Evolutionary conservation across 1,140 invertebrate genomes (phyloP), one percentile per base, ranked within the genome.

Genomic region (Trachymyrmex septentrionalis): DNA sequence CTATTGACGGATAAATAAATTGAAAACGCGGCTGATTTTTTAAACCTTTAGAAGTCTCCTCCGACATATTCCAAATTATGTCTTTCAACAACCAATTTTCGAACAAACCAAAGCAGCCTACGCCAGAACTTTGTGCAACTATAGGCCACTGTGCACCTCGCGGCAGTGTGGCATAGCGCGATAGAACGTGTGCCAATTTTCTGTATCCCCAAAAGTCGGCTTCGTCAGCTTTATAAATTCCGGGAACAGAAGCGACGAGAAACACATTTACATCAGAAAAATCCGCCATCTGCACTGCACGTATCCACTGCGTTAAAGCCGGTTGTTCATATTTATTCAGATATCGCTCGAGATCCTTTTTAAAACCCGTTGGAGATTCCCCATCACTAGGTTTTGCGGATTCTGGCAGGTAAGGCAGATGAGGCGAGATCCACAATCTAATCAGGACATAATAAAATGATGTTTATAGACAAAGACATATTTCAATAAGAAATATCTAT

Each of bases 71-170:
- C n/a, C 96, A 94, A 9, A 97, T 93, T 85, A 98, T 96, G 84
- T 97, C 96, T 44, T 96, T 95, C 14, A 30, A 30, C 3, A 98
- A 91, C 98, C 98, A 98, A 16, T 96, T 94, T n/a, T 96, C 96
- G 48, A 96, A 96, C 3, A 96, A 93, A 10, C 98, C 98, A 55
- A 99, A 96, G 53, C 97, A 97, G 6, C 99, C 99, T 82, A 99
- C 98, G 88, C 98, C 99, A 14, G 98, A 99, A 88, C 98, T 98
- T 95, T 99, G 99, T n/a, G 97, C 97, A 44, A 99, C 93, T 7
- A 98, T 93, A 24, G 96, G 96, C 97, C 97, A 98, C 30, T 96
- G 92, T 34, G 96, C 95, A 80, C 95, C 94, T 0, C 93, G 88
- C 0, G 96, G 96, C 34, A 97, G 89, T n/a, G 88, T 87, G 27